These are phyloP conservation scores for Orestias chungarensis DNA, from an alignment of 2,797 vertebrate species.

Conservation along the genomic window DNA sequence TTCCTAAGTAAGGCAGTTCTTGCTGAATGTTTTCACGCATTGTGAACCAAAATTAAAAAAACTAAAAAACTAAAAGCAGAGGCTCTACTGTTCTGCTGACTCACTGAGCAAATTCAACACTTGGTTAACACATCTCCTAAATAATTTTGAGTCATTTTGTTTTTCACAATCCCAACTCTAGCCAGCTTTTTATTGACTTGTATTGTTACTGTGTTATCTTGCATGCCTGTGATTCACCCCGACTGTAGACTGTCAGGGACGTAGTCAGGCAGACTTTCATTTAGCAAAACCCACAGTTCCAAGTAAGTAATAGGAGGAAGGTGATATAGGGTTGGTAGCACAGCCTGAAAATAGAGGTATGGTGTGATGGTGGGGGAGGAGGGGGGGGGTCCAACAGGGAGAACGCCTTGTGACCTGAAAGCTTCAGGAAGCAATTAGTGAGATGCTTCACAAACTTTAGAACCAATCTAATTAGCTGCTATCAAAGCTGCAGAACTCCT, in stretches of 20 bases:
- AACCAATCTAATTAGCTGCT: conserved; percentile 79
- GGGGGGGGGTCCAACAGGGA: conserved; percentile 60
- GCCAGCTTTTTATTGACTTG: not conserved
- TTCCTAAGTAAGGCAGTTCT: not conserved
- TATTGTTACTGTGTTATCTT: conserved; percentile 33
- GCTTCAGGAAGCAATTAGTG: conserved; percentile 78
- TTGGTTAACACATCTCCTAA: conserved; percentile 11
- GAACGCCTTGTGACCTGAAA: conserved; percentile 72
- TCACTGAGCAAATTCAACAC: conserved; percentile 10
- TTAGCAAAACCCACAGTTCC: no score
- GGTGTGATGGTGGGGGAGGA: conserved; percentile 13
- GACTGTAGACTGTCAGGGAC: conserved; percentile 58
- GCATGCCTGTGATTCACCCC: conserved; percentile 12
- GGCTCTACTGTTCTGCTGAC: not conserved
- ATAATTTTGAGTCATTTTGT: not conserved
- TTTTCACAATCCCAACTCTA: not conserved
- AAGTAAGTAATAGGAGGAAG: conserved; percentile 28
- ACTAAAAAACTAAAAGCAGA: not conserved
- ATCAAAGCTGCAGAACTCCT: conserved; percentile 75
- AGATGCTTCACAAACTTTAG: conserved; percentile 73
- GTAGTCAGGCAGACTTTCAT: conserved; percentile 48
- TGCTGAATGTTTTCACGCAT: not conserved
- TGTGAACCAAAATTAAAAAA: no score
- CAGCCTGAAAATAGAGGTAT: no score
- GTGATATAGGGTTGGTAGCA: conserved; percentile 35